Evolutionary conservation across 2,888 invertebrate genomes (phyloP), one percentile per base, ranked within the genome.

Genomic region (Arctia plantaginis): DNA sequence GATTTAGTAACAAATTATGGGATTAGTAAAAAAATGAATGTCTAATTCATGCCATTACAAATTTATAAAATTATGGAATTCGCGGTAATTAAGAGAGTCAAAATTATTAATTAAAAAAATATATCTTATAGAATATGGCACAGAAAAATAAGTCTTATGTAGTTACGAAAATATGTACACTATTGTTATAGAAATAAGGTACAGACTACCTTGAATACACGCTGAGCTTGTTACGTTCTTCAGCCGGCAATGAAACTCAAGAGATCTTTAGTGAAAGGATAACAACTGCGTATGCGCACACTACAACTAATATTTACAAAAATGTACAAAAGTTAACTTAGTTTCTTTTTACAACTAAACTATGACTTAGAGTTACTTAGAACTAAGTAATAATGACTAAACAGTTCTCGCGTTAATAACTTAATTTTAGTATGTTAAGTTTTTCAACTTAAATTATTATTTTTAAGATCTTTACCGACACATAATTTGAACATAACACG

Each of bases 261-360:
- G 95, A 95, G 95, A 95, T 95, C 95, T 95, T 95, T 87, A 94
- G 95, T 95, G 95, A 95, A 95, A 95, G 95, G 93, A 95, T 93
- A 95, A 95, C 95, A 94, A 95, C 91, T 91, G 93, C 94, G 89
- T 85, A 90, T 85, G 90, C 93, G 93, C 90, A 80, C 86, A 87
- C 86, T 83, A 82, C 39, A 41, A 71, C 74, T 87, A 82, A 77
- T 90, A 91, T 92, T 85, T 91, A 92, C 91, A 93, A 81, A 71
- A 85, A 88, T 90, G 72, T 89, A 90, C 88, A 90, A 77, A 77
- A 80, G 72, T 80, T 51, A 76, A 82, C 84, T 75, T 80, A 81
- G 71, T 44, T 78, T 81, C 55, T 89, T 90, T 89, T 80, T 89
- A 90, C 89, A 91, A 66, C 74, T 85, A 74, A 81, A 41, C 89